Conservation (phyloP, 1,140 invertebrate genomes). For the Aphelinus certus region DNA sequence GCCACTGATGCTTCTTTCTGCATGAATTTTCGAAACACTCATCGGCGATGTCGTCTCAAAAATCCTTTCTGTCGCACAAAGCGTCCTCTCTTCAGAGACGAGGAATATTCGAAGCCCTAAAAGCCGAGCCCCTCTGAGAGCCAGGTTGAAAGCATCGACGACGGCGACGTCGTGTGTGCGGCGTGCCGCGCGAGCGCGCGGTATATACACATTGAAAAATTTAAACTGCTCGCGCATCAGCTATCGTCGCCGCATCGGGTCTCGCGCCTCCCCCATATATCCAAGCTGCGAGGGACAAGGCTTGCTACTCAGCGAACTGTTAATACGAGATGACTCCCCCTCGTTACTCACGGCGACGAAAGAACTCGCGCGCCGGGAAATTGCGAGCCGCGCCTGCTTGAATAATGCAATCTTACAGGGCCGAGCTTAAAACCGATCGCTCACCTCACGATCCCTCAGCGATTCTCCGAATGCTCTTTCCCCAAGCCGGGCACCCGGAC, state of each 20-base stretch:
- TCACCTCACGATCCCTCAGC: slow-evolving; percentile 39
- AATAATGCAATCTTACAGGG: slow-evolving; percentile 64
- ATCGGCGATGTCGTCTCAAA: too few species aligned
- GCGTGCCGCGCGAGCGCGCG: background rate
- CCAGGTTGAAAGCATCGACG: too few species aligned
- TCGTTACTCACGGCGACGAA: slow-evolving; percentile 9
- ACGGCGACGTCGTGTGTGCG: background rate
- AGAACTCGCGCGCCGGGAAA: slow-evolving; percentile 14
- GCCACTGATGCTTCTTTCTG: too few species aligned
- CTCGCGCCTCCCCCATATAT: too few species aligned
- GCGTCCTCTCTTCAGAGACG: too few species aligned
- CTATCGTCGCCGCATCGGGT: too few species aligned
- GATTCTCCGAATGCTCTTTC: slow-evolving; percentile 34
- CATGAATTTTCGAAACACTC: too few species aligned
- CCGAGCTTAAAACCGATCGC: slow-evolving; percentile 62
- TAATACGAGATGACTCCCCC: slow-evolving; percentile 48
- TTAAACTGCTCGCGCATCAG: background rate
- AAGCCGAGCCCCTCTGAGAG: too few species aligned
- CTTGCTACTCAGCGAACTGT: slow-evolving; percentile 43
- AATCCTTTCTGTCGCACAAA: too few species aligned
- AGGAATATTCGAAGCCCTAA: too few species aligned
- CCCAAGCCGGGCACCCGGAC: background rate
- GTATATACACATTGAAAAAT: slow-evolving; percentile 11
- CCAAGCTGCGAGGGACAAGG: slow-evolving; percentile 32
- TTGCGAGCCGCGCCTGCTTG: slow-evolving; percentile 48